Evolutionary conservation across 2,113 vertebrate genomes (phyloP), one percentile per base, ranked within the genome.

Genomic region (Parus major): DNA sequence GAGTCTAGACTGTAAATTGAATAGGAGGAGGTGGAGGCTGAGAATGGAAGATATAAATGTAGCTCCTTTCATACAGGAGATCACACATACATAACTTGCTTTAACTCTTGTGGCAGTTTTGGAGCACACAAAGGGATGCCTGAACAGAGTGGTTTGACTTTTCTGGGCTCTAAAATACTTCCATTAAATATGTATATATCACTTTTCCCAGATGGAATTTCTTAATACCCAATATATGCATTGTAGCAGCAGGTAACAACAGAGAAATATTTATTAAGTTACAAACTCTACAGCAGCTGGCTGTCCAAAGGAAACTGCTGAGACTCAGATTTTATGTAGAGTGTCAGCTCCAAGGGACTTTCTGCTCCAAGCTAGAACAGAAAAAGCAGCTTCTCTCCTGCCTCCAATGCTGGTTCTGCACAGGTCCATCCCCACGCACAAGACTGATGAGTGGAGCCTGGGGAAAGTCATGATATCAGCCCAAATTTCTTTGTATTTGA

Each of bases 1-100:
- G 72, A 83, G 93, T 95, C 93, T 95, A 93, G 92, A 94, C 92
- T 89, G 68, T 59, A 95, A 93, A 95, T 87, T 91, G 92, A 94
- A 94, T 86, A 64, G 92, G 82, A 94, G 80, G 86, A 91, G 93
- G 69, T 2, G 12, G 83, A 95, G 82, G 77, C 72, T 94, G 76
- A 80, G 71, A 79, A 72, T 36, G 69, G 88, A 68, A 95, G 82
- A 64, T 71, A 31, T 86, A 64, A 86, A 86, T 78, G 60, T 8
- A 90, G 61, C 75, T 93, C 21, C 77, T 95, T 90, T 76, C 57
- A 66, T 63, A 73, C 4, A 83, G 42, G 73, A 72, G 55, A 93
- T 71, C 57, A 39, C 3, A 4, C 35, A 65, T 6, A 44, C 27
- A 33, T 57, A 50, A 70, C 52, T 86, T 81, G 63, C 42, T 92